phyloP scores from a whole-genome alignment of 2,797 vertebrate genomes.

The Clarias pachynema region DNA sequence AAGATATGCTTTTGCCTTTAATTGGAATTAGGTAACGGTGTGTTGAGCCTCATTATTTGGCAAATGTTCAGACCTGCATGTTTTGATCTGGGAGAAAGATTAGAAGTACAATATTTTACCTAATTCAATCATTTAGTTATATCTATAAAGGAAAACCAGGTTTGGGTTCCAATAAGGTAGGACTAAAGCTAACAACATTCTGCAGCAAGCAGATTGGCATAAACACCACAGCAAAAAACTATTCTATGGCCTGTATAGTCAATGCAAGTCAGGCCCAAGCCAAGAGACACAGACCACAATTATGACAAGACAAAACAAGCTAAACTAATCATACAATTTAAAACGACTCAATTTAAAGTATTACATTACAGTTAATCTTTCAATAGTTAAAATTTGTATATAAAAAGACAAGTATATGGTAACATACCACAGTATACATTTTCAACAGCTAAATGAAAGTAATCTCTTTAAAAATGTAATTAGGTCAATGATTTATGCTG shows the following conservation, averaged over 20 bases:
- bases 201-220: background rate
- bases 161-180: too few relatives aligned
- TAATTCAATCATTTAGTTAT: background rate
- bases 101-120: too few relatives aligned
- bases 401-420: conserved; percentile 35
- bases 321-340: conserved; percentile 25
- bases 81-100: background rate
- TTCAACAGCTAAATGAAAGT: conserved; percentile 15
- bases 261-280: conserved; percentile 57
- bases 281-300: conserved; percentile 51
- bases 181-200: background rate
- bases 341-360: background rate
- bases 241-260: background rate
- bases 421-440: conserved; percentile 30
- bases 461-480: background rate
- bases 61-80: background rate
- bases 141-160: background rate
- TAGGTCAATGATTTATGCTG: conserved; percentile 28
- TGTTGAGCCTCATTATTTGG: background rate
- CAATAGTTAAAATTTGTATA: conserved; percentile 5
- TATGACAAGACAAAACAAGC: conserved; percentile 46
- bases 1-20: background rate
- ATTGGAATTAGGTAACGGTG: background rate
- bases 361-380: conserved; percentile 9
- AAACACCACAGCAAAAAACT: background rate